Evolutionary conservation across 1,140 invertebrate genomes (phyloP).

Genomic region (Scaptodrosophila lebanonensis): DNA sequence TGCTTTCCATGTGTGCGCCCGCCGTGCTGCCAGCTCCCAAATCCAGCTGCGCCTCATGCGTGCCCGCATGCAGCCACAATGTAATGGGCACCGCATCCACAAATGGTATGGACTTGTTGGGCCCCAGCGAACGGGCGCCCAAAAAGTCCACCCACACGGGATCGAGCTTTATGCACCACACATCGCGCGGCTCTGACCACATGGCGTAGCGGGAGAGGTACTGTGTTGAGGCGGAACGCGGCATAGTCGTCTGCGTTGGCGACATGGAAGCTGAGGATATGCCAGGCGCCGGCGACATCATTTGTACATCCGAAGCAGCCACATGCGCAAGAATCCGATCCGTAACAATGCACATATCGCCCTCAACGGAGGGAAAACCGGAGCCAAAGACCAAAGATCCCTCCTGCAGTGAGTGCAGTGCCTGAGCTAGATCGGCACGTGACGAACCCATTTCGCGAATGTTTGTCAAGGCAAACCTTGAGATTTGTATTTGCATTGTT

Average conservation of each 20-base stretch:
- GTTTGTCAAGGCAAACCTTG: slow-evolving; percentile 88
- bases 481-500: slow-evolving; percentile 87
- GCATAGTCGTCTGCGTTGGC: slow-evolving; percentile 36
- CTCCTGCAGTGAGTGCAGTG: slow-evolving; percentile 85
- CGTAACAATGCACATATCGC: slow-evolving; percentile 84
- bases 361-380: slow-evolving; percentile 83
- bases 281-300: slow-evolving; percentile 27
- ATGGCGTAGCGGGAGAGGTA: slow-evolving; percentile 82
- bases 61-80: slow-evolving; percentile 82
- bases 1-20: slow-evolving; percentile 46
- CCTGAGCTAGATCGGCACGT: slow-evolving; percentile 84
- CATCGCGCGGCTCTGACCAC: slow-evolving; percentile 89
- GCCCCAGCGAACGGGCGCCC: slow-evolving; percentile 85
- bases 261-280: too few relatives aligned
- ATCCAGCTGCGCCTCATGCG: slow-evolving; percentile 47
- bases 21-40: slow-evolving; percentile 22
- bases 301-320: slow-evolving; percentile 60
- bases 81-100: slow-evolving; percentile 93
- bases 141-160: slow-evolving; percentile 95
- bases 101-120: slow-evolving; percentile 88
- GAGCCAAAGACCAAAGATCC: slow-evolving; percentile 85
- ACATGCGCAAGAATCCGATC: slow-evolving; percentile 87
- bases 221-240: slow-evolving; percentile 61
- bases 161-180: slow-evolving; percentile 93
- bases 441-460: slow-evolving; percentile 85